phyloP scores from a whole-genome alignment of 2,888 invertebrate genomes.

The Lamellibrachia columna region DNA sequence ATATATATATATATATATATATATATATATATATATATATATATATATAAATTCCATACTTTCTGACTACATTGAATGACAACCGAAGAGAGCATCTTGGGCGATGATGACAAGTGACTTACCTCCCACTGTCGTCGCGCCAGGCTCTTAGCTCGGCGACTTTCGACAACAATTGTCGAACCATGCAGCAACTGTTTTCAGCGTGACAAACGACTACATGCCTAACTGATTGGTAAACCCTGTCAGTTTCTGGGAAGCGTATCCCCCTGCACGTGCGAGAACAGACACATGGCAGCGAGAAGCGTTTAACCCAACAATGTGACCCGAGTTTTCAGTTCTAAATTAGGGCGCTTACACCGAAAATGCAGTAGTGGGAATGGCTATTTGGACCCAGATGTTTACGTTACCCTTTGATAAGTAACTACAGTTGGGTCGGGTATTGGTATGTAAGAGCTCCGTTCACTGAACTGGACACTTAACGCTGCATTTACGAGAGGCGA shows the following conservation, averaged over 20 bases:
- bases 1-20: too few species aligned
- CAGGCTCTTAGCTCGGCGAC: too few species aligned
- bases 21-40: too few species aligned
- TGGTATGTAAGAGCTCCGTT: not conserved
- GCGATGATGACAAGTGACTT: not conserved
- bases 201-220: not conserved
- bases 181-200: not conserved
- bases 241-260: not conserved
- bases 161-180: not conserved
- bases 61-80: not conserved
- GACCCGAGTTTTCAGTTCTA: not conserved
- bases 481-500: not conserved
- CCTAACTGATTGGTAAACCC: not conserved
- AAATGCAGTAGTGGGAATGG: not conserved
- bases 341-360: not conserved
- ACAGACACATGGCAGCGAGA: not conserved
- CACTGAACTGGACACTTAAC: not conserved
- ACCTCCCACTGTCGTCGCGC: not conserved
- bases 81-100: not conserved
- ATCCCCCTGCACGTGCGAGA: not conserved
- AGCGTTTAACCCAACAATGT: not conserved
- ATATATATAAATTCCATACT: not conserved
- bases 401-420: not conserved
- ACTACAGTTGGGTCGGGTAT: not conserved
- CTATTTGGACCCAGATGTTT: not conserved